phyloP scores from a whole-genome alignment of 2,113 vertebrate genomes.

The Picathartes gymnocephalus region DNA sequence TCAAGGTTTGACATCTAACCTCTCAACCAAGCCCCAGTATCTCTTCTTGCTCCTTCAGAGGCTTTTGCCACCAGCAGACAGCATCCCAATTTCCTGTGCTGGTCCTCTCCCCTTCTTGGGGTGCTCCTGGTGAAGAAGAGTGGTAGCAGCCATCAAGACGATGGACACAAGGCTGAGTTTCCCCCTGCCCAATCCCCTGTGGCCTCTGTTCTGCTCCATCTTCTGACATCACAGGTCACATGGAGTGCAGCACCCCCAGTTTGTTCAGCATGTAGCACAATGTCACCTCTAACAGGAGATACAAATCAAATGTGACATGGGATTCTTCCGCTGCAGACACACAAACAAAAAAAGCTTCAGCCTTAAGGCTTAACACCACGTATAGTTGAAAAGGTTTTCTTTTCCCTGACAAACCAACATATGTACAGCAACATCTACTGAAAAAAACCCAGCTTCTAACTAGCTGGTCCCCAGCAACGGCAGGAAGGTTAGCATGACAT shows the following conservation, averaged over 20 bases:
- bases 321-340: background rate
- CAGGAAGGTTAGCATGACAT: background rate
- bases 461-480: background rate
- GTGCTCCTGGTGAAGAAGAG: background rate
- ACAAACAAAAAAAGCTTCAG: background rate
- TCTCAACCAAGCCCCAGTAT: background rate
- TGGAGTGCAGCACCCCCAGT: background rate
- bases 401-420: background rate
- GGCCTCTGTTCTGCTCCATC: background rate
- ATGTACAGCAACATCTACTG: background rate
- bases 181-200: accelerated
- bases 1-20: background rate
- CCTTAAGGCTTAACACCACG: background rate
- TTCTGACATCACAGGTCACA: accelerated
- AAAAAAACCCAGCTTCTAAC: background rate
- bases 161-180: background rate
- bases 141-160: background rate
- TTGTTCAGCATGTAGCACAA: background rate
- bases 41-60: background rate
- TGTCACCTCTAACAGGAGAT: background rate
- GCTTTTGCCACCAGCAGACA: background rate
- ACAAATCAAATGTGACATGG: background rate
- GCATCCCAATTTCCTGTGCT: background rate
- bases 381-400: background rate
- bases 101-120: background rate